Percentiles rank a stretch among this genome's conserved stretches.
These are phyloP conservation scores for Atta colombica DNA, from an alignment of 1,140 invertebrate genomes.

Conservation along the genomic window DNA sequence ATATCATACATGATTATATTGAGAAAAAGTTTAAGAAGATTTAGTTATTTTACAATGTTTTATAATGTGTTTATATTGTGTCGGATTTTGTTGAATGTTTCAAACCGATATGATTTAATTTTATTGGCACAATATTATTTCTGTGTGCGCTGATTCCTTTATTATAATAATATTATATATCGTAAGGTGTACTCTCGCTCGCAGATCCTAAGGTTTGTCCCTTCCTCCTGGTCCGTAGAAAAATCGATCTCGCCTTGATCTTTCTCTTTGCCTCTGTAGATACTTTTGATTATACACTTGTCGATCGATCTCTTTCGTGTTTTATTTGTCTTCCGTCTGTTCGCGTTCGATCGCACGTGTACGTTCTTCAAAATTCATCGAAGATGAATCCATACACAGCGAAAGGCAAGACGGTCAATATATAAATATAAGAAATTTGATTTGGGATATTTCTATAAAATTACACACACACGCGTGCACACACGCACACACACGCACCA, in stretches of 20 bases:
- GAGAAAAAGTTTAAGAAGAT: not conserved
- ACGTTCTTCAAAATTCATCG: conserved; percentile 16
- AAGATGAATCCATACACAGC: conserved; percentile 1
- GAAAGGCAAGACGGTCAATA: conserved; percentile 13
- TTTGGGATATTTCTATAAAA: not conserved
- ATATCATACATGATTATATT: not conserved
- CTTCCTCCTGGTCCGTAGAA: conserved; percentile 15
- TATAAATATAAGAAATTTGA: not conserved
- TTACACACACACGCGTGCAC: no score
- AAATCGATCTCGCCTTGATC: conserved; percentile 47
- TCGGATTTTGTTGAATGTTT: not conserved
- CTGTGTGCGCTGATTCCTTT: not conserved
- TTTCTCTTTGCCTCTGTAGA: conserved; percentile 58
- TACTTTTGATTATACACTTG: conserved; percentile 42
- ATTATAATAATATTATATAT: not conserved
- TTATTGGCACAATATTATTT: not conserved
- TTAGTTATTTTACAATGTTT: not conserved
- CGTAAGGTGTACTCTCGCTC: conserved; percentile 6
- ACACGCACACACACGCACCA: no score
- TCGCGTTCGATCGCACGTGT: conserved; percentile 15
- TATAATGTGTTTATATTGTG: not conserved
- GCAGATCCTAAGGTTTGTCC: conserved; percentile 7
- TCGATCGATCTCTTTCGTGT: conserved; percentile 31
- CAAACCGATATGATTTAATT: not conserved
- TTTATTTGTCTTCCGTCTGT: conserved; percentile 20